Percentiles rank a stretch among this genome's conserved stretches.
These are phyloP conservation scores for Platyura marginata DNA, from an alignment of 1,140 invertebrate genomes.

Conservation along the genomic window DNA sequence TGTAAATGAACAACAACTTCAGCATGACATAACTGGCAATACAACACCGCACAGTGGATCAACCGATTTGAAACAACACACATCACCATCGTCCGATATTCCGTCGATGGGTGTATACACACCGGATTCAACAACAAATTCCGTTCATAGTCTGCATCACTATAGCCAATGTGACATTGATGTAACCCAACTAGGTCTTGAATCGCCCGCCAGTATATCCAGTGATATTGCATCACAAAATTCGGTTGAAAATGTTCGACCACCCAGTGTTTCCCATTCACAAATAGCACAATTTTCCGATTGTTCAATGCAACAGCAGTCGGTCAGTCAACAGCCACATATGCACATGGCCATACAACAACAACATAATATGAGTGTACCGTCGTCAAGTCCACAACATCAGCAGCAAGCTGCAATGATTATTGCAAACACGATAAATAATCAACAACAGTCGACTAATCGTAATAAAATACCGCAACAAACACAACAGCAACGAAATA, in stretches of 20 bases:
- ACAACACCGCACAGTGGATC: conserved; percentile 2
- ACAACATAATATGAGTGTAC: conserved; percentile 17
- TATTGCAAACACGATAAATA: not conserved
- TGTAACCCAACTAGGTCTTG: conserved; percentile 61
- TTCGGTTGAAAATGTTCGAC: conserved; percentile 41
- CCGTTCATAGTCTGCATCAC: conserved; percentile 55
- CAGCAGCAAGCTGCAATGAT: not conserved
- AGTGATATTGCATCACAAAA: conserved; percentile 65
- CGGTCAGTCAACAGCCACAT: conserved; percentile 33
- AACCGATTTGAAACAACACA: conserved; percentile 15
- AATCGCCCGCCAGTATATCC: conserved; percentile 72
- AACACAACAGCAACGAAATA: conserved; percentile 10
- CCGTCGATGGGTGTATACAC: conserved; percentile 68
- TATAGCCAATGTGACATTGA: conserved; percentile 66
- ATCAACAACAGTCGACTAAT: not conserved
- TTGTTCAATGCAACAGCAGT: conserved; percentile 37
- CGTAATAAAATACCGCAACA: conserved; percentile 8
- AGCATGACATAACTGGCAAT: not conserved
- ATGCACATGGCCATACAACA: conserved; percentile 30
- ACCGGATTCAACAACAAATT: conserved; percentile 67
- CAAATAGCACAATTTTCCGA: conserved; percentile 35
- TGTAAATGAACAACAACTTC: not conserved
- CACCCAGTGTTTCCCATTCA: conserved; percentile 27
- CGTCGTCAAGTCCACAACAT: conserved; percentile 2
- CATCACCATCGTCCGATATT: conserved; percentile 36